These are phyloP conservation scores for Drosophila bocqueti DNA, from an alignment of 1,140 invertebrate species.

Conservation along the genomic window DNA sequence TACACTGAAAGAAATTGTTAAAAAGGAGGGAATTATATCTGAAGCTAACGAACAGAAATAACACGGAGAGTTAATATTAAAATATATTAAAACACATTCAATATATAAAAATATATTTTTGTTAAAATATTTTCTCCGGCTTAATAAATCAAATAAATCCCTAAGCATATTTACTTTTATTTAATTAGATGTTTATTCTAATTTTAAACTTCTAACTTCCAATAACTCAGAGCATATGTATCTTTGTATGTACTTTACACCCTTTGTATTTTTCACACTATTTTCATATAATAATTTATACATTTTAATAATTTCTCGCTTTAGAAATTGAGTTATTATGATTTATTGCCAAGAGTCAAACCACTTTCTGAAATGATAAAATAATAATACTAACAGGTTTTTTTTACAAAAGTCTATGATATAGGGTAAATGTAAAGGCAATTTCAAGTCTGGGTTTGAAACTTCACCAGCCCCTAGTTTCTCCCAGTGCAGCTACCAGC, in stretches of 20 bases:
- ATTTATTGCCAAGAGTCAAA: not conserved
- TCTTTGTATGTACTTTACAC: too few species aligned
- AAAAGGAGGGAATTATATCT: not conserved
- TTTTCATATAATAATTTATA: not conserved
- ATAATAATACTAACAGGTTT: not conserved
- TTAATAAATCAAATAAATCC: not conserved
- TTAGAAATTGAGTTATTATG: not conserved
- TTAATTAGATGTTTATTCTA: not conserved
- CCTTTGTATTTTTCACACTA: not conserved
- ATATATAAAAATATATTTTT: not conserved
- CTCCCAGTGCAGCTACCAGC: constrained; percentile 29
- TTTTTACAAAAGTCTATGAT: not conserved
- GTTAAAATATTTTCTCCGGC: too few species aligned
- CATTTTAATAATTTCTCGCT: not conserved
- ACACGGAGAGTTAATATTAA: not conserved
- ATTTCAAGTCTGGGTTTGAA: too few species aligned
- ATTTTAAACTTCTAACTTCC: too few species aligned
- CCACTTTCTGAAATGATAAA: not conserved
- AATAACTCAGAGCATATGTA: too few species aligned
- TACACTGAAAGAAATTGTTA: constrained; percentile 4
- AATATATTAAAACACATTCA: not conserved
- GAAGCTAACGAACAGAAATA: not conserved
- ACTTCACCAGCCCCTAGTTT: not conserved
- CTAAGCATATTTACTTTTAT: not conserved
- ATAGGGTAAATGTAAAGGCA: too few species aligned